Evolutionary conservation across 2,113 vertebrate genomes (phyloP), one percentile per base, ranked within the genome.

Genomic region (Chauna torquata): DNA sequence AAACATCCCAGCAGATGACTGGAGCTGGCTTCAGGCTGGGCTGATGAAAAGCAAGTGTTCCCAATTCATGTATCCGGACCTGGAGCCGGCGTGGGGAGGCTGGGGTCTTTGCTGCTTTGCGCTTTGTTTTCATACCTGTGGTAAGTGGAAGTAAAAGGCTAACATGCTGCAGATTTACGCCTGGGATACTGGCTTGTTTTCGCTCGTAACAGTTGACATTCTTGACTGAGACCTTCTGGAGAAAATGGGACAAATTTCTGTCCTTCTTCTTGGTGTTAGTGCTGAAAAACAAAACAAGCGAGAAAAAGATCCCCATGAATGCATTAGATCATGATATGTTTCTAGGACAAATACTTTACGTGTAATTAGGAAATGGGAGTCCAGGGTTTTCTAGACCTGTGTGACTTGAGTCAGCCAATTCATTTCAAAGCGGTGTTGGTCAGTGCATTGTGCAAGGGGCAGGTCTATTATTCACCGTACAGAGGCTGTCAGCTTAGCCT

Each of bases 141-240:
- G 11, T 44, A 50, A 25, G 74, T 66, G 27, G 36, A 7, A 17
- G 24, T 55, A 38, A 55, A 36, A 64, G 15, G 23, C 49, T 8
- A 12, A n/a, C 16, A 11, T 0, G 2, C 36, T 34, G 47, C 45
- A 52, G 38, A 12, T 50, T 24, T 28, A 50, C 4, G 0, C 54
- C 36, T 45, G 42, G 20, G 28, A 20, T 57, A 28, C 20, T 0
- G 4, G 15, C 34, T 54, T 66, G 11, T 8, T 71, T 61, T 44
- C 58, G 17, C 11, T 19, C 6, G 25, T 27, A 23, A 79, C n/a
- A 69, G 36, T 6, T 16, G 32, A 19, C 14, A 6, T 69, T 52
- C 54, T 36, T 19, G 49, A 38, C 54, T 23, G 47, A 44, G 74
- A 45, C 34, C 55, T 82, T 47, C 28, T 52, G 62, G 44, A 62